Base-by-base conservation (phyloP, 37 sponge, comb jelly and placozoan species). In the Aplysina aerophoba region DNA sequence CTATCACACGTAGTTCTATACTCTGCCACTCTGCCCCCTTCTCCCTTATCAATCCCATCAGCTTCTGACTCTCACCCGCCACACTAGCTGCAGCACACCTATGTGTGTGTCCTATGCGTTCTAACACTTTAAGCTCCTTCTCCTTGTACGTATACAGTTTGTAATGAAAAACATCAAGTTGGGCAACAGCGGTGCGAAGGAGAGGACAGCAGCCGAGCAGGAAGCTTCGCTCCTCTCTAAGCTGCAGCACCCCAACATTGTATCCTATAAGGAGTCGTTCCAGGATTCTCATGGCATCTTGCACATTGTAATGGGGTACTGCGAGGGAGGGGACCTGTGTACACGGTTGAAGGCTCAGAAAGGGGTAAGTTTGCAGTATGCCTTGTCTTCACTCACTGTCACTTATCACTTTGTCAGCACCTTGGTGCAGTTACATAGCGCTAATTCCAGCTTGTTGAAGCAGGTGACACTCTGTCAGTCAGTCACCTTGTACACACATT, bases 221-320 rank as follows among this genome's bases (percentile, higher is more conserved):
- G 98, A 97, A 89, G 97, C 97, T 0, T 54, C 79, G 38, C 83
- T 98, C 13, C 90, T 98, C 36, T 90, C 93, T 36, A 60, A 83
- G 30, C 90, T 98, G n/a, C 79, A 81, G 27, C 99, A 98, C 73
- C 97, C 97, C 31, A 98, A 98, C 85, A 98, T 98, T 30, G 99
- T 98, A 15, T 92, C 99, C 41, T 98, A 98, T 82, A 92, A 85
- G 78, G 96, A 98, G 53, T 92, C 93, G 4, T 98, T 98, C 78
- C 99, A 98, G 77, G 90, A 94, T 56, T 28, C 62, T 16, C 19
- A 39, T 17, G 86, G 89, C 57, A 35, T 86, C 16, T 82, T 98
- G 72, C 93, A 96, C 84, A 98, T 98, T 28, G 89, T 98, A 31
- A 98, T 98, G 99, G 89, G 88, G 6, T 96, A 96, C 90, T 98